Conservation (phyloP, 35 echinoderm and acorn worm genomes). For the Holothuria glaberrima region DNA sequence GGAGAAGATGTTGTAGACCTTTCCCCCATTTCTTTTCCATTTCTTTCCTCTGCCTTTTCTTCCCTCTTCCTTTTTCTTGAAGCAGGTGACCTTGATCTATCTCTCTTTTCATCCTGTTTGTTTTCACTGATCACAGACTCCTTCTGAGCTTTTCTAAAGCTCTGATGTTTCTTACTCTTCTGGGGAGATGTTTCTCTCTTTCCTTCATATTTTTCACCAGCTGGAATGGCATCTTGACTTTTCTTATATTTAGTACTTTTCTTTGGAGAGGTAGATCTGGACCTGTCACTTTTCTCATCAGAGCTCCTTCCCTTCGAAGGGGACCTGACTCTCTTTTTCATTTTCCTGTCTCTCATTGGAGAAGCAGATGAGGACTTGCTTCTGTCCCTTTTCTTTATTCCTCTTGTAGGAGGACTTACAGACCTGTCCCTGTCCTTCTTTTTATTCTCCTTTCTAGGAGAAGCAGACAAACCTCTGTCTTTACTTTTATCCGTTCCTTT, state of each 20-base stretch:
- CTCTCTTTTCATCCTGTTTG: not conserved
- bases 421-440: too few relatives aligned
- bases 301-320: too few relatives aligned
- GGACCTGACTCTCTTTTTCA: too few relatives aligned
- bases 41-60: not conserved
- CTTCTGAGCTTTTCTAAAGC: not conserved
- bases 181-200: not conserved
- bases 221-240: too few relatives aligned
- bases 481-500: too few relatives aligned
- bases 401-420: too few relatives aligned
- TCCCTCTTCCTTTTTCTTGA: slow-evolving; percentile 11
- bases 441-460: too few relatives aligned
- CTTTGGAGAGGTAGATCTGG: not conserved
- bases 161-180: not conserved
- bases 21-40: not conserved
- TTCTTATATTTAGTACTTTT: not conserved
- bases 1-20: not conserved
- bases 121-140: not conserved
- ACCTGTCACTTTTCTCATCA: too few relatives aligned
- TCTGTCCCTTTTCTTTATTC: too few relatives aligned
- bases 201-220: not conserved
- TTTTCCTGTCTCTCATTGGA: too few relatives aligned
- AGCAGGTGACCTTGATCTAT: not conserved
- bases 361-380: too few relatives aligned
- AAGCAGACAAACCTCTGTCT: too few relatives aligned